phyloP scores from a whole-genome alignment of 2,888 invertebrate genomes.

The Agriopis leucophaearia region DNA sequence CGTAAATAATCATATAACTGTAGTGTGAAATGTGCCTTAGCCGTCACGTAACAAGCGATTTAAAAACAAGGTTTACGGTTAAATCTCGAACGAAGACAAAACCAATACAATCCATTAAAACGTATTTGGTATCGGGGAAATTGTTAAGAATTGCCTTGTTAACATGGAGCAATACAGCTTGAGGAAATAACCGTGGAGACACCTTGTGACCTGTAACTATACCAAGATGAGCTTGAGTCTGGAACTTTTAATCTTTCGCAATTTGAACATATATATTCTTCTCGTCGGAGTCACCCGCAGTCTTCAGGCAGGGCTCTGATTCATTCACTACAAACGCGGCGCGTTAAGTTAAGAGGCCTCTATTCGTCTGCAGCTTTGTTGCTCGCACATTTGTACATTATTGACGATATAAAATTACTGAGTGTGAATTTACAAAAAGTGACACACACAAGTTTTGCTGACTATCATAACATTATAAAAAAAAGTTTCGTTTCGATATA shows the following conservation, averaged over 20 bases:
- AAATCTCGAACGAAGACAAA: constrained; percentile 36
- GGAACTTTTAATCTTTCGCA: neutral
- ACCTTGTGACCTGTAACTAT: neutral
- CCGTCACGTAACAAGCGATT: constrained; percentile 49
- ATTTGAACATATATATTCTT: too few relatives aligned
- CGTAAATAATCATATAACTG: too few relatives aligned
- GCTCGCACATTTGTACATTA: too few relatives aligned
- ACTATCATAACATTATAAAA: too few relatives aligned
- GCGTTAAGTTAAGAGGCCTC: too few relatives aligned
- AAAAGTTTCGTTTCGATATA: too few relatives aligned
- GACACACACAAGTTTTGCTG: too few relatives aligned
- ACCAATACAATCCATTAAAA: constrained; percentile 44
- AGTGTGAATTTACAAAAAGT: too few relatives aligned
- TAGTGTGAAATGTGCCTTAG: constrained; percentile 12
- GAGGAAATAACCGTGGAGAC: neutral
- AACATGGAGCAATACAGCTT: constrained; percentile 4
- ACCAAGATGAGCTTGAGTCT: neutral
- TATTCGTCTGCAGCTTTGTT: too few relatives aligned
- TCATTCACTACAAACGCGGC: too few relatives aligned
- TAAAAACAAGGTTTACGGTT: constrained; percentile 41
- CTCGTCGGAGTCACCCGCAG: too few relatives aligned
- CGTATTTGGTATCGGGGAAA: constrained; percentile 35
- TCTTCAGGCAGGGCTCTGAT: neutral
- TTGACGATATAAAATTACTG: too few relatives aligned
- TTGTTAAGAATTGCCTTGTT: constrained; percentile 41